Conservation (phyloP, 2,797 vertebrate species). For the Notolepis coatsorum region DNA sequence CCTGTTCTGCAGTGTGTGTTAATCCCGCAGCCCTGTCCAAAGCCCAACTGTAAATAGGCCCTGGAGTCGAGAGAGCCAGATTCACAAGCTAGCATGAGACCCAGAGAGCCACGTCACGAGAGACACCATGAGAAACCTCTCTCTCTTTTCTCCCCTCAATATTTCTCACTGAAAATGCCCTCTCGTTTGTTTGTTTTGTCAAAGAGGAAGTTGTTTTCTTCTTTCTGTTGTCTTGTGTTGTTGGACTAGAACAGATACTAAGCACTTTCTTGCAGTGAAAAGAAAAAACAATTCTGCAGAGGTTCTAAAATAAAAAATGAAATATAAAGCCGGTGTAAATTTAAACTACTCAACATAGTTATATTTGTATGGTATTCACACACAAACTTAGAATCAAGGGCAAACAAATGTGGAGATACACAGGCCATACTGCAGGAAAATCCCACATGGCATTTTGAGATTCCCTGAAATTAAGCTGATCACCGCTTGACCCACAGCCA, state of each 20-base stretch:
- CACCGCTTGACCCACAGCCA: slow-evolving; percentile 53
- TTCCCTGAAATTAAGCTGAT: slow-evolving; percentile 40
- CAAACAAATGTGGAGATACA: slow-evolving; percentile 37
- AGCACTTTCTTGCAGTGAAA: not conserved
- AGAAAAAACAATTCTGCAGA: not conserved
- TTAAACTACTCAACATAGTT: slow-evolving; percentile 49
- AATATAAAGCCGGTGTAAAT: slow-evolving; percentile 20
- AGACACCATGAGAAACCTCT: slow-evolving; percentile 22
- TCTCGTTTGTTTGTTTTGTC: slow-evolving; percentile 24
- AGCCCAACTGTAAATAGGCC: slow-evolving; percentile 77
- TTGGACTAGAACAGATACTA: too few species aligned
- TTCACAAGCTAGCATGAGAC: slow-evolving; percentile 39
- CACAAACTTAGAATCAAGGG: slow-evolving; percentile 20
- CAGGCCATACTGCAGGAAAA: slow-evolving; percentile 39
- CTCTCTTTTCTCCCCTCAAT: slow-evolving; percentile 12
- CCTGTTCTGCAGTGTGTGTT: slow-evolving; percentile 64
- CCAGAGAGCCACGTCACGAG: slow-evolving; percentile 52
- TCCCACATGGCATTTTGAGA: slow-evolving; percentile 46
- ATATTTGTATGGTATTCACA: slow-evolving; percentile 38
- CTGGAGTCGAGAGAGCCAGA: slow-evolving; percentile 53
- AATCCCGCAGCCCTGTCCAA: slow-evolving; percentile 70
- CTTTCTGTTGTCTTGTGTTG: too few species aligned
- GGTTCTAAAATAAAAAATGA: not conserved
- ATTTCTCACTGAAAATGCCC: slow-evolving; percentile 23
- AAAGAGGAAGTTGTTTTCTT: too few species aligned